These are phyloP conservation scores for Pycnonotus jocosus DNA, from an alignment of 2,113 vertebrate species.

Conservation along the genomic window DNA sequence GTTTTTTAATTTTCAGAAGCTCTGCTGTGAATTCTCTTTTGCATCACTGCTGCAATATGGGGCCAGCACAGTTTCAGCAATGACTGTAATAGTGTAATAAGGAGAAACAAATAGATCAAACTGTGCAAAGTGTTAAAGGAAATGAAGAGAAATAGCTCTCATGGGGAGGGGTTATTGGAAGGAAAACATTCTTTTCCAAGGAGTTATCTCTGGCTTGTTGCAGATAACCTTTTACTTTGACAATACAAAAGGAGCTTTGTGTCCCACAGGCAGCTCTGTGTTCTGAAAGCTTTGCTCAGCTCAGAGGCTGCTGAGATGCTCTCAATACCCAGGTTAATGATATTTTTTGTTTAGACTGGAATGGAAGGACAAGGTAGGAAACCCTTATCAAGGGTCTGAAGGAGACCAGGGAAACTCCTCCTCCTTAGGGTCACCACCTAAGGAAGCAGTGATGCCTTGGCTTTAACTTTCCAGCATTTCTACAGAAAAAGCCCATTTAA, in stretches of 20 bases:
- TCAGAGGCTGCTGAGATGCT: background rate
- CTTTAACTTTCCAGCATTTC: background rate
- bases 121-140: background rate
- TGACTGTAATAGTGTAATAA: background rate
- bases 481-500: background rate
- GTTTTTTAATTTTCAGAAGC: background rate
- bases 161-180: background rate
- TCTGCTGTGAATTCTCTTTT: background rate
- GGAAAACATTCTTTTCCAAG: background rate
- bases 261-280: background rate
- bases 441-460: background rate
- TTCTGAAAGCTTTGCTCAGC: background rate
- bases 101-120: background rate
- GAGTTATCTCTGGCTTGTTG: background rate
- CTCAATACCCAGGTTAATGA: background rate
- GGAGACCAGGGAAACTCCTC: background rate
- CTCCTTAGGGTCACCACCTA: background rate
- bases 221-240: conserved; percentile 5
- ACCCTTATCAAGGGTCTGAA: background rate
- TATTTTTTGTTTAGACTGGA: background rate
- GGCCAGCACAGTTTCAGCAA: background rate
- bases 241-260: background rate
- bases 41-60: background rate
- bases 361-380: background rate
- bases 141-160: background rate